Evolutionary conservation across 23 tunicate species (phyloP).

Genomic region (Corella eumyota): DNA sequence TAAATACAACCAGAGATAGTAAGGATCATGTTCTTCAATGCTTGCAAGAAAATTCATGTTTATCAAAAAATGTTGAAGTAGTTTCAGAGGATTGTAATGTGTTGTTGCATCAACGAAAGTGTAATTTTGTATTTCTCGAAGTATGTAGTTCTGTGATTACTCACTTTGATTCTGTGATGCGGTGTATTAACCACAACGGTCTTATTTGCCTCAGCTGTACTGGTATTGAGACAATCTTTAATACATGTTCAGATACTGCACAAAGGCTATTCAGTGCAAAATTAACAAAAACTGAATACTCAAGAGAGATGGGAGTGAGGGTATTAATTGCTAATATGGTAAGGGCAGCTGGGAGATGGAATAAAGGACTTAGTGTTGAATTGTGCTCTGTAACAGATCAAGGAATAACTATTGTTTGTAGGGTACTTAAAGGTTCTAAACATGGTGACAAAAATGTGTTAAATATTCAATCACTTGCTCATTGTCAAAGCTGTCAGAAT

Average conservation of each 20-base stretch:
- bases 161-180: constrained; percentile 63
- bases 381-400: constrained; percentile 27
- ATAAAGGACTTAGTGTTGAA: constrained; percentile 48
- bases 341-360: constrained; percentile 64
- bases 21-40: background rate
- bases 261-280: constrained; percentile 45
- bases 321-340: constrained; percentile 45
- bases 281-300: constrained; percentile 51
- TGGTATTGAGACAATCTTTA: constrained; percentile 38
- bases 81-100: constrained; percentile 43
- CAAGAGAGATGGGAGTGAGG: constrained; percentile 37
- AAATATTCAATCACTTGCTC: constrained; percentile 21
- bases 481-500: constrained; percentile 60
- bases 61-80: constrained; percentile 5
- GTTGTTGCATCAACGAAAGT: constrained; percentile 41
- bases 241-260: constrained; percentile 55
- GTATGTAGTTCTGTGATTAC: constrained; percentile 28
- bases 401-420: constrained; percentile 37
- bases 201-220: constrained; percentile 42
- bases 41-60: background rate
- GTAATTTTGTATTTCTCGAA: constrained; percentile 47
- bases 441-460: constrained; percentile 26
- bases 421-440: constrained; percentile 41
- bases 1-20: constrained; percentile 18
- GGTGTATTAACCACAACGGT: constrained; percentile 47